Percentiles rank a stretch among this genome's conserved stretches.
These are phyloP conservation scores for Pangasius mekongensis DNA, from an alignment of 2,797 vertebrate genomes.

Conservation along the genomic window DNA sequence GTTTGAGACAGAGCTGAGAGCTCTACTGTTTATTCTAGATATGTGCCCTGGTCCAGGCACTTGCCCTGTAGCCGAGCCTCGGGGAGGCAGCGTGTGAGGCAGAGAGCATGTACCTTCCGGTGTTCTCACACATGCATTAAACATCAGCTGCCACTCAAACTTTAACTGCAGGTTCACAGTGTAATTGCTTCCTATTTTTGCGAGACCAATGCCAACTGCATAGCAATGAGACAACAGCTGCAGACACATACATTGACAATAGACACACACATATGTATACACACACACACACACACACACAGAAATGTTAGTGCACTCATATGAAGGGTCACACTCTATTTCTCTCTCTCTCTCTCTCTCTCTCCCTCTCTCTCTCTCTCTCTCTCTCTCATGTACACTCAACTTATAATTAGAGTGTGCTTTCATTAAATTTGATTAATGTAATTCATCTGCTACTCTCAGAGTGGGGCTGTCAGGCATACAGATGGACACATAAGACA, in stretches of 20 bases:
- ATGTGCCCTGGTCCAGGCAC: constrained; percentile 20
- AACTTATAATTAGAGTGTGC: constrained; percentile 49
- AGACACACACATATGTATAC: constrained; percentile 11
- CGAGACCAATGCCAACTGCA: constrained; percentile 56
- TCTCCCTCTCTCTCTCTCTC: not conserved
- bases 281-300: constrained; percentile 31
- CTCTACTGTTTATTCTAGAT: constrained; percentile 18
- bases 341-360: constrained; percentile 20
- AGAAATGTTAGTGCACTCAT: constrained; percentile 25
- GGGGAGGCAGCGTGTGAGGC: constrained; percentile 42
- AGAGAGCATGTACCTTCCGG: constrained; percentile 42
- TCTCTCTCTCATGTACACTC: constrained; percentile 37
- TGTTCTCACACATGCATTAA: constrained; percentile 56
- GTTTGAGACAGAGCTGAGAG: not conserved
- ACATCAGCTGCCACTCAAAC: constrained; percentile 64
- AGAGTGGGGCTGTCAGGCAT: constrained; percentile 32
- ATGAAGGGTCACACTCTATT: not conserved
- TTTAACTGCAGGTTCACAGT: constrained; percentile 60
- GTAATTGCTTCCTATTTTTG: constrained; percentile 62
- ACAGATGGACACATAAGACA: constrained; percentile 38
- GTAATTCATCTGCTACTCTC: constrained; percentile 46
- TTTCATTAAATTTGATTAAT: constrained; percentile 60
- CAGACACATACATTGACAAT: constrained; percentile 25
- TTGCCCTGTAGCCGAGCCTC: constrained; percentile 50
- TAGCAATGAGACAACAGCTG: constrained; percentile 62